A percentile compares a stretch with the other conserved stretches of the same genome.
These are phyloP conservation scores for Podarcis raffonei DNA, from an alignment of 2,113 vertebrate species.

Conservation along the genomic window DNA sequence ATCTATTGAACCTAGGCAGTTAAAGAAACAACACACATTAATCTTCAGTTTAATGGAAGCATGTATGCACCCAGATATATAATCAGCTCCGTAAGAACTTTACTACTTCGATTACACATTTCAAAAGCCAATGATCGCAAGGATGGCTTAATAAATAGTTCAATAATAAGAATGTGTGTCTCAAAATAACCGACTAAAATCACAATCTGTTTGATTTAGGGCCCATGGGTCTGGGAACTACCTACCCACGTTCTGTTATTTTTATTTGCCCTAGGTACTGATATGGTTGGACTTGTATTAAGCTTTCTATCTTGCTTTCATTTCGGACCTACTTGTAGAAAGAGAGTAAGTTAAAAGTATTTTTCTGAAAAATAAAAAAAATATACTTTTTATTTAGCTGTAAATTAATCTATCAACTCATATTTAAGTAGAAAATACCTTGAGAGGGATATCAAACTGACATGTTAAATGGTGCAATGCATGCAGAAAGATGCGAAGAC, in stretches of 20 bases:
- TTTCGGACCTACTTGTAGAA: too few species aligned
- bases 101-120: too few species aligned
- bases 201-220: background rate
- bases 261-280: too few species aligned
- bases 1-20: conserved; percentile 87
- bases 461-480: background rate
- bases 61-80: conserved; percentile 12
- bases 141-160: background rate
- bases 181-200: background rate
- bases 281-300: too few species aligned
- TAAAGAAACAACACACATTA: conserved; percentile 41
- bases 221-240: too few species aligned
- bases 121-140: background rate
- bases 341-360: too few species aligned
- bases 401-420: too few species aligned
- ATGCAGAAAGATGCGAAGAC: background rate
- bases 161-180: background rate
- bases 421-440: background rate
- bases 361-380: too few species aligned
- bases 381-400: too few species aligned
- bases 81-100: background rate
- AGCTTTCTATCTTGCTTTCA: too few species aligned
- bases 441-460: background rate
- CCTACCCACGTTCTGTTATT: too few species aligned
- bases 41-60: conserved; percentile 29